phyloP scores from a whole-genome alignment of 2,888 invertebrate genomes.

The Mimachlamys varia region DNA sequence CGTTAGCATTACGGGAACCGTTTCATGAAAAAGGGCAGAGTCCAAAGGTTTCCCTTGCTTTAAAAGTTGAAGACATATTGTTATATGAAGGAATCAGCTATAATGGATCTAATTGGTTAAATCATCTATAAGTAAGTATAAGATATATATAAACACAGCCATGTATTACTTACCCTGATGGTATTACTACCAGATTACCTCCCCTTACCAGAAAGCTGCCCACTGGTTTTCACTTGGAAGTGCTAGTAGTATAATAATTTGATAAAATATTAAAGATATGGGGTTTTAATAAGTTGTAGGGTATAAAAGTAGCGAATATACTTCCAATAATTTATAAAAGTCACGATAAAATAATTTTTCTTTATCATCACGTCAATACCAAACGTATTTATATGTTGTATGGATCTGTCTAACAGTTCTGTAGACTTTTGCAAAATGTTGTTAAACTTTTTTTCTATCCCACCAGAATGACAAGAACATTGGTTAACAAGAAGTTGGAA shows the following conservation, averaged over 20 bases:
- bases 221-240: conserved; percentile 32
- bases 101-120: neutral
- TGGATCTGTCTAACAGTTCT: no score
- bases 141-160: neutral
- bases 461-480: neutral
- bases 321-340: no score
- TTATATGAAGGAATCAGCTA: neutral
- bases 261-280: neutral
- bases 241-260: conserved; percentile 21
- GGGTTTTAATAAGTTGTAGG: neutral
- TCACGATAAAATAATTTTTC: no score
- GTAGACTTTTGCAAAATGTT: neutral
- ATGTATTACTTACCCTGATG: neutral
- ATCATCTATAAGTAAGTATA: no score
- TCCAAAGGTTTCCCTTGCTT: neutral
- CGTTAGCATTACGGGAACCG: no score
- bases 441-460: neutral
- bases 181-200: conserved; percentile 1
- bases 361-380: no score
- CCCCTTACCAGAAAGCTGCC: conserved; percentile 26
- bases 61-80: neutral
- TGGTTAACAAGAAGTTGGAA: no score
- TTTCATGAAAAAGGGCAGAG: no score
- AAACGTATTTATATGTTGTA: no score
- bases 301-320: no score